A percentile compares a stretch with the other conserved stretches of the same genome.
These are phyloP conservation scores for Polyommatus iphigenia DNA, from an alignment of 2,888 invertebrate species.

Conservation along the genomic window DNA sequence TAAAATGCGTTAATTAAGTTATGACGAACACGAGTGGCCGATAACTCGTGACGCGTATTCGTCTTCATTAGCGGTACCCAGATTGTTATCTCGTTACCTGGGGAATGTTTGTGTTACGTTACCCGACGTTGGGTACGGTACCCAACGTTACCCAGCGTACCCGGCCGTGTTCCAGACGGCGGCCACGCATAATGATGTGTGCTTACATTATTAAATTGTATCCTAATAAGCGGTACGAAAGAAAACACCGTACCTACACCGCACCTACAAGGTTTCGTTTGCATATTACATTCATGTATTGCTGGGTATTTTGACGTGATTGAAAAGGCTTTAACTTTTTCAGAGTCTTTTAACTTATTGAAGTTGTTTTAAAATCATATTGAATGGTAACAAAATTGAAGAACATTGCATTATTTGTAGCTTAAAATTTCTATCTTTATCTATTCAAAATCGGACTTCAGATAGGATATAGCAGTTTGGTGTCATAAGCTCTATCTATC, in stretches of 20 bases:
- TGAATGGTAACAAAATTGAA: too few relatives aligned
- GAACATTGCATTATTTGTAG: too few relatives aligned
- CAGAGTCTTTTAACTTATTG: too few relatives aligned
- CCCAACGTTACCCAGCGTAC: constrained; percentile 43
- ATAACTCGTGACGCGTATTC: constrained; percentile 29
- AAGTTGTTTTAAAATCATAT: not conserved
- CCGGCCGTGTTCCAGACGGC: constrained; percentile 49
- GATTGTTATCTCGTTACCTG: constrained; percentile 45
- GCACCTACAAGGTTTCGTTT: constrained; percentile 40
- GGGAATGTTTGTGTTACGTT: constrained; percentile 41
- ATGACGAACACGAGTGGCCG: constrained; percentile 1
- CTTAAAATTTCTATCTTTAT: too few relatives aligned
- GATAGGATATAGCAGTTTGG: too few relatives aligned
- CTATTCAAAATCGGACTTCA: too few relatives aligned
- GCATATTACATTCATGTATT: not conserved
- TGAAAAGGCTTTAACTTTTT: too few relatives aligned
- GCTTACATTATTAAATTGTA: constrained; percentile 65
- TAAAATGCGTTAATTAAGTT: constrained; percentile 1
- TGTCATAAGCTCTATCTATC: too few relatives aligned
- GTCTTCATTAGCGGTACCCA: constrained; percentile 34
- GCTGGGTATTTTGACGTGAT: not conserved
- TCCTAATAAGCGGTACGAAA: constrained; percentile 63
- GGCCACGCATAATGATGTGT: constrained; percentile 68
- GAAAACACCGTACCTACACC: constrained; percentile 58
- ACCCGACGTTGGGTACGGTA: constrained; percentile 50